These are phyloP conservation scores for Eudemis profundana DNA, from an alignment of 2,888 invertebrate genomes.

Conservation along the genomic window DNA sequence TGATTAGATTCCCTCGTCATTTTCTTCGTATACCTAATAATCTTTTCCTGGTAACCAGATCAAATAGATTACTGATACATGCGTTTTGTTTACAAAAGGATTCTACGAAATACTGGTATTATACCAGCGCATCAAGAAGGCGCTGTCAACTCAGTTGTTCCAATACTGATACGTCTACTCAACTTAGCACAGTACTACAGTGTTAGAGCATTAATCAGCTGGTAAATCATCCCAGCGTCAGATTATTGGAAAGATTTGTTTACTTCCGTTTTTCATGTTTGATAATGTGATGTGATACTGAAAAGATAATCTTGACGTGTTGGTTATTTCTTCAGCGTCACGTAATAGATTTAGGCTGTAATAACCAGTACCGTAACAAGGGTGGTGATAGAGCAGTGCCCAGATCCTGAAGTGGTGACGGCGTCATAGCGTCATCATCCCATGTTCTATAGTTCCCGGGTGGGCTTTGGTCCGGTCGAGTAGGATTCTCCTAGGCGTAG, in stretches of 20 bases:
- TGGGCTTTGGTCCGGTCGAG: too few species aligned
- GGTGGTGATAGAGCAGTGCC: too few species aligned
- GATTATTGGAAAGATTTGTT: conserved; percentile 33
- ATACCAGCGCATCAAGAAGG: conserved; percentile 8
- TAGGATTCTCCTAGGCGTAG: too few species aligned
- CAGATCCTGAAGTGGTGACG: too few species aligned
- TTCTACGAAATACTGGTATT: conserved; percentile 37
- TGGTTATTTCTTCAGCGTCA: conserved; percentile 13
- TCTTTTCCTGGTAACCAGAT: conserved; percentile 47
- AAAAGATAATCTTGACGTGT: conserved; percentile 23
- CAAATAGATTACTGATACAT: conserved; percentile 42
- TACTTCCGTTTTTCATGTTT: conserved; percentile 9
- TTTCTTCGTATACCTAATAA: conserved; percentile 30
- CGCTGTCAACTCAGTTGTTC: background rate
- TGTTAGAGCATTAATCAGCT: conserved; percentile 22
- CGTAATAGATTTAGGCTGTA: background rate
- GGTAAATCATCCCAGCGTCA: background rate
- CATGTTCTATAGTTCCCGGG: too few species aligned
- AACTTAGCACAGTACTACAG: background rate
- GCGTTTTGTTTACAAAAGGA: conserved; percentile 37
- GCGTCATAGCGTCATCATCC: too few species aligned
- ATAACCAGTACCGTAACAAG: background rate
- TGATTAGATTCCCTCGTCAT: conserved; percentile 12
- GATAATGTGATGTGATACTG: conserved; percentile 13
- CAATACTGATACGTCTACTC: background rate